phyloP scores from a whole-genome alignment of 2,888 invertebrate genomes.

The Catotricha subobsoleta region DNA sequence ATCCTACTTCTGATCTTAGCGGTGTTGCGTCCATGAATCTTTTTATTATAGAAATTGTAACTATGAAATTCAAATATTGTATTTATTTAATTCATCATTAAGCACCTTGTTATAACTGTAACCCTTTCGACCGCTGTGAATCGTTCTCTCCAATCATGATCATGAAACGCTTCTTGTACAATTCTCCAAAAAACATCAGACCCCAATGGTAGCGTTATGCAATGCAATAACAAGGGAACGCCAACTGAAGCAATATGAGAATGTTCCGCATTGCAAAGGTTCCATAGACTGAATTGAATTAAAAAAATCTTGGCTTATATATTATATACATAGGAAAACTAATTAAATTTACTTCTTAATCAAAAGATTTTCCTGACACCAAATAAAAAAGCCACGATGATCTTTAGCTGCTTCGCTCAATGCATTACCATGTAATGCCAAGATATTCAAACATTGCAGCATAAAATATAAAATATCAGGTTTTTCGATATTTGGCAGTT shows the following conservation, averaged over 20 bases:
- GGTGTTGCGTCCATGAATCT: slow-evolving; percentile 84
- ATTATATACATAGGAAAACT: slow-evolving; percentile 10
- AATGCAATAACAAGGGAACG: slow-evolving; percentile 85
- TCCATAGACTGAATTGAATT: slow-evolving; percentile 57
- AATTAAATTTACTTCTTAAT: slow-evolving; percentile 59
- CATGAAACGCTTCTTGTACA: slow-evolving; percentile 89
- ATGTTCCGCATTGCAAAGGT: slow-evolving; percentile 74
- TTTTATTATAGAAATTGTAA: no score
- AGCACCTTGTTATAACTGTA: slow-evolving; percentile 62
- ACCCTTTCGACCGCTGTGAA: slow-evolving; percentile 93
- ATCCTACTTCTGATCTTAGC: slow-evolving; percentile 56
- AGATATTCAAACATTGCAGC: slow-evolving; percentile 74
- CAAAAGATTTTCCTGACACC: slow-evolving; percentile 88
- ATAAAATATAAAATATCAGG: slow-evolving; percentile 88
- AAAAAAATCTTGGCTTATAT: slow-evolving; percentile 1
- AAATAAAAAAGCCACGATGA: slow-evolving; percentile 81
- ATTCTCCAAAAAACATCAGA: slow-evolving; percentile 91
- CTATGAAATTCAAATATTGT: neutral
- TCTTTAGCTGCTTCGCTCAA: slow-evolving; percentile 69
- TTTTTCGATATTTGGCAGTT: slow-evolving; percentile 61
- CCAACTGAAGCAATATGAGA: slow-evolving; percentile 87
- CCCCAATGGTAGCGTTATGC: slow-evolving; percentile 83
- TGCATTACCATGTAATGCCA: slow-evolving; percentile 89
- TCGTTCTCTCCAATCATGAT: slow-evolving; percentile 69
- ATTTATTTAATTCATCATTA: no score